Conservation (phyloP, 2,888 invertebrate genomes). For the Cephus runcator region DNA sequence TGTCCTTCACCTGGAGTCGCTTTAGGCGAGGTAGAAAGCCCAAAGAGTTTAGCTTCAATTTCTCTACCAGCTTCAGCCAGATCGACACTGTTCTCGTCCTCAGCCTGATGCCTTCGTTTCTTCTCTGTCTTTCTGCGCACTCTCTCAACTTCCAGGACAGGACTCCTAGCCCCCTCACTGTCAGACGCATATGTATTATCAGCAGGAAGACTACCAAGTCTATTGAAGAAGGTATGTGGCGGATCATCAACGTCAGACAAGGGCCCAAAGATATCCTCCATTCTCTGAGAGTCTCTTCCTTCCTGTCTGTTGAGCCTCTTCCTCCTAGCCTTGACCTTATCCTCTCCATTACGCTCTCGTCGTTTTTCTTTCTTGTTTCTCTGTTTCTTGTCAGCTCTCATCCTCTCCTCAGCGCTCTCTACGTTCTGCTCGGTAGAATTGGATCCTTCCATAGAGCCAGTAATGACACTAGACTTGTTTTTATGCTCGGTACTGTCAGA, state of each 20-base stretch:
- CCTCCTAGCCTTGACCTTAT: constrained; percentile 60
- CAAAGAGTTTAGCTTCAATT: constrained; percentile 82
- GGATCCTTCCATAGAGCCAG: not conserved
- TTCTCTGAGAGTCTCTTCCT: constrained; percentile 69
- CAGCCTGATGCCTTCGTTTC: constrained; percentile 65
- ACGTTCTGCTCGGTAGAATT: constrained; percentile 1
- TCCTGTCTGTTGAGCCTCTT: constrained; percentile 71
- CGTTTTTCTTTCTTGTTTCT: constrained; percentile 64
- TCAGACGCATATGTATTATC: constrained; percentile 68
- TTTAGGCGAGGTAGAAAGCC: constrained; percentile 70
- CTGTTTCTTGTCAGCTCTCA: constrained; percentile 64
- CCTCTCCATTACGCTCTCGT: constrained; percentile 58
- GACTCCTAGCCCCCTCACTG: constrained; percentile 63
- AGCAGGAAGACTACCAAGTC: constrained; percentile 44
- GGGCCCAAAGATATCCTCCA: constrained; percentile 90
- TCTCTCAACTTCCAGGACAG: constrained; percentile 63
- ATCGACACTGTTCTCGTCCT: constrained; percentile 84
- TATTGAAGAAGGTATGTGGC: constrained; percentile 56
- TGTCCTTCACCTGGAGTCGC: constrained; percentile 67
- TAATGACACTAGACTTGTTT: constrained; percentile 37
- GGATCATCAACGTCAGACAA: constrained; percentile 79
- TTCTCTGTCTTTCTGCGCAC: constrained; percentile 57
- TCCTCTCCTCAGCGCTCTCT: constrained; percentile 56
- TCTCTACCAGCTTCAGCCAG: constrained; percentile 85
- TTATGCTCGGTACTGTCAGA: constrained; percentile 46